Conservation (phyloP, 2,888 invertebrate species). For the Uloborus plumipes region DNA sequence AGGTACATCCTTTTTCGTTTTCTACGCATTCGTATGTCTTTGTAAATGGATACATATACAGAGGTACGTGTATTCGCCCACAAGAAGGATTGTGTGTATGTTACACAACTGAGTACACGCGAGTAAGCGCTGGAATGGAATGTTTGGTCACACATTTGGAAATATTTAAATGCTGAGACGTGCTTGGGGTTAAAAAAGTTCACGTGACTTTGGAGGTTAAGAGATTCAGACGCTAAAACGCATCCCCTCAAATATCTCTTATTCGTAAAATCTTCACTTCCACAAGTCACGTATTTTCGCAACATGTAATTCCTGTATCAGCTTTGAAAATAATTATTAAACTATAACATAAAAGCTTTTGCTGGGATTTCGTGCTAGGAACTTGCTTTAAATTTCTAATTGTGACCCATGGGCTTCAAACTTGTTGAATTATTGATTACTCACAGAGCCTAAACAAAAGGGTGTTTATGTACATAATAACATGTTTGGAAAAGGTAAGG, state of each 20-base stretch:
- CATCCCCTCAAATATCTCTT: not conserved
- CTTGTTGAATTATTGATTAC: not conserved
- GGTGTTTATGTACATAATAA: too few relatives aligned
- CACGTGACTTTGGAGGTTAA: slow-evolving; percentile 29
- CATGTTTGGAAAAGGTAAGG: too few relatives aligned
- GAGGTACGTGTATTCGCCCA: too few relatives aligned
- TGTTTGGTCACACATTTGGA: slow-evolving; percentile 19
- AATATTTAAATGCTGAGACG: slow-evolving; percentile 14
- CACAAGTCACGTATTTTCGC: slow-evolving; percentile 10
- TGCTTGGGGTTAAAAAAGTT: slow-evolving; percentile 32
- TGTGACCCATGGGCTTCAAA: slow-evolving; percentile 7
- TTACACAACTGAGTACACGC: not conserved
- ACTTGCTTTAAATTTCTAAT: slow-evolving; percentile 15
- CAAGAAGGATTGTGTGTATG: slow-evolving; percentile 5
- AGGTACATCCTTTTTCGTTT: not conserved
- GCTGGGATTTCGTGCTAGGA: too few relatives aligned
- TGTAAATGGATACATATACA: slow-evolving; percentile 1
- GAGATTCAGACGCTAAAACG: slow-evolving; percentile 14
- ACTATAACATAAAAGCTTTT: too few relatives aligned
- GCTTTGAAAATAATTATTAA: too few relatives aligned
- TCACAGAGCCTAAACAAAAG: too few relatives aligned
- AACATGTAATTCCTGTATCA: not conserved
- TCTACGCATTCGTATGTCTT: slow-evolving; percentile 9
- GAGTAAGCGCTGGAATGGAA: slow-evolving; percentile 9
- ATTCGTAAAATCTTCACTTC: slow-evolving; percentile 12